phyloP scores from a whole-genome alignment of 2,797 vertebrate genomes.

The Sebastiscus tertius region DNA sequence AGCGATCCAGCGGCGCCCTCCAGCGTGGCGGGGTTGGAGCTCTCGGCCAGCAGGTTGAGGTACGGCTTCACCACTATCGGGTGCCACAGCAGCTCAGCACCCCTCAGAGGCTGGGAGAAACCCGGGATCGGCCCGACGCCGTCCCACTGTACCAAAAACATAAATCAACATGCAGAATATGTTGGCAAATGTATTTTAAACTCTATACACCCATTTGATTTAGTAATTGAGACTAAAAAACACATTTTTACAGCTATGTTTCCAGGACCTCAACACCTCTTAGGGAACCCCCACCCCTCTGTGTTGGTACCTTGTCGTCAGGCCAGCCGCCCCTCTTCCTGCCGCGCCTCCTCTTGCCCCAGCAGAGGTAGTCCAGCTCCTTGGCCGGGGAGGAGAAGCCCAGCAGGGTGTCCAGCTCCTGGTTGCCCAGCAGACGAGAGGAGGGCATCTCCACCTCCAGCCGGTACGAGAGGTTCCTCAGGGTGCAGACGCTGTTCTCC shows the following conservation, averaged over 20 bases:
- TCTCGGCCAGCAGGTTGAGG: slow-evolving; percentile 96
- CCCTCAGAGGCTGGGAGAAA: slow-evolving; percentile 91
- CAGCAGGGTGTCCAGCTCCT: slow-evolving; percentile 91
- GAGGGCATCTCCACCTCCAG: slow-evolving; percentile 97
- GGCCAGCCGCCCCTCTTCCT: slow-evolving; percentile 91
- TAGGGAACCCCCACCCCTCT: accelerated
- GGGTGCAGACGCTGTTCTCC: slow-evolving; percentile 97
- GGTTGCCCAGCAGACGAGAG: slow-evolving; percentile 91
- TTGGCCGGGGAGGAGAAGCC: slow-evolving; percentile 93
- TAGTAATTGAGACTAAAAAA: background rate
- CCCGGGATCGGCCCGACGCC: slow-evolving; percentile 92
- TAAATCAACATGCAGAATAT: background rate
- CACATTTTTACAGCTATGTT: accelerated
- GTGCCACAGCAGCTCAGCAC: slow-evolving; percentile 98
- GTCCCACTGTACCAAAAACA: slow-evolving; percentile 88
- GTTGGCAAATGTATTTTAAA: background rate
- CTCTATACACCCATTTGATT: background rate
- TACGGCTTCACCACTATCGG: slow-evolving; percentile 96
- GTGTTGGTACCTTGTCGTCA: slow-evolving; percentile 88
- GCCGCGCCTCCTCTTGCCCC: slow-evolving; percentile 93
- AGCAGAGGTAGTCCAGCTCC: slow-evolving; percentile 95
- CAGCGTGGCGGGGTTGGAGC: slow-evolving; percentile 96
- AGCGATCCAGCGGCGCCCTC: slow-evolving; percentile 96
- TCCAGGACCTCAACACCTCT: too few relatives aligned
- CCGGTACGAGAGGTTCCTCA: slow-evolving; percentile 97